Evolutionary conservation across 2,888 invertebrate genomes (phyloP).

Genomic region (Drosophila mettleri): DNA sequence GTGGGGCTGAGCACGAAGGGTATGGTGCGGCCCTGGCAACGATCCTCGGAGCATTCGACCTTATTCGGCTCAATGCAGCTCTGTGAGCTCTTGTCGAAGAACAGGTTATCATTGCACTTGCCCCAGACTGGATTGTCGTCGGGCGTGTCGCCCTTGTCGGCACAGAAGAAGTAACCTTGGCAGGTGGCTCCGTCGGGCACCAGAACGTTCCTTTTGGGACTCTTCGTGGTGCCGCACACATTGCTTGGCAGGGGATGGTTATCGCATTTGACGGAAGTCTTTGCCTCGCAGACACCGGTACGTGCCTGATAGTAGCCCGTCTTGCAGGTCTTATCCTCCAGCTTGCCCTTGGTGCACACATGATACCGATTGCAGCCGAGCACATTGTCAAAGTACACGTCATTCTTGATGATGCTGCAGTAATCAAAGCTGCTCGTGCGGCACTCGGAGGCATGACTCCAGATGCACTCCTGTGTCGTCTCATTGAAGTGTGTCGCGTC

Average conservation of each 20-base stretch:
- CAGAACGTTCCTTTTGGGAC: slow-evolving; percentile 41
- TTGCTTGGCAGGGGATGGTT: slow-evolving; percentile 58
- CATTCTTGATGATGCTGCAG: slow-evolving; percentile 69
- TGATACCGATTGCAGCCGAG: slow-evolving; percentile 57
- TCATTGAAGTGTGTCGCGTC: slow-evolving; percentile 59
- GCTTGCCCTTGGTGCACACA: slow-evolving; percentile 51
- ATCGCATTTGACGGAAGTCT: slow-evolving; percentile 39
- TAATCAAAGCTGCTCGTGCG: slow-evolving; percentile 57
- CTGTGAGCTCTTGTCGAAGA: slow-evolving; percentile 64
- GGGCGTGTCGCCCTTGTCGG: slow-evolving; percentile 14
- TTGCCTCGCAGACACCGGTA: slow-evolving; percentile 48
- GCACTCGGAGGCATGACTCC: slow-evolving; percentile 48
- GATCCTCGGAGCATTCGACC: slow-evolving; percentile 68
- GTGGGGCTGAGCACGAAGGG: slow-evolving; percentile 65
- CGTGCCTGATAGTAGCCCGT: slow-evolving; percentile 53
- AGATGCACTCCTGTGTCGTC: slow-evolving; percentile 56
- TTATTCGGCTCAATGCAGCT: slow-evolving; percentile 57
- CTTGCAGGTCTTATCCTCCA: slow-evolving; percentile 51
- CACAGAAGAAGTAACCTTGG: slow-evolving; percentile 76
- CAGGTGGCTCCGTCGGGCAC: slow-evolving; percentile 66
- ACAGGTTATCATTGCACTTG: slow-evolving; percentile 63
- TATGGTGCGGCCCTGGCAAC: slow-evolving; percentile 78
- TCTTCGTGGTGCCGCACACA: slow-evolving; percentile 62
- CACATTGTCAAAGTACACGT: slow-evolving; percentile 60
- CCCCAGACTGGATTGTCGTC: slow-evolving; percentile 69